A percentile compares a stretch with the other conserved stretches of the same genome.
Evolutionary conservation across 1,140 invertebrate species (phyloP).

Genomic region (Uloborus diversus): DNA sequence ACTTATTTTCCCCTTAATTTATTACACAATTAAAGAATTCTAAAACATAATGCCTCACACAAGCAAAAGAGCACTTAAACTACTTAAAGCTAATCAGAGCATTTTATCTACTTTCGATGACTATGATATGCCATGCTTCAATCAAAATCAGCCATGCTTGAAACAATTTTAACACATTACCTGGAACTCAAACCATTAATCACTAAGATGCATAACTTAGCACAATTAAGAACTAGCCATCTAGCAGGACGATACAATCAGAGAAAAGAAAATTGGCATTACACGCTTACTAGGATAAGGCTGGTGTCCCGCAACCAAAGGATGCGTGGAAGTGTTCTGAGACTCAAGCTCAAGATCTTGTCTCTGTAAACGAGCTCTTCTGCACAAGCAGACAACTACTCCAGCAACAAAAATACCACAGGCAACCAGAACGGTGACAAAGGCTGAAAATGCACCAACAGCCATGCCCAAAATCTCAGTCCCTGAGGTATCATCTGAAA

Average conservation of each 20-base stretch:
- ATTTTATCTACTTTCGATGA: too few relatives aligned
- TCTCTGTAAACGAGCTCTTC: slow-evolving; percentile 66
- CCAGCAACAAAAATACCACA: slow-evolving; percentile 73
- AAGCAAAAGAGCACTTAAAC: too few relatives aligned
- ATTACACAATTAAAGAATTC: too few relatives aligned
- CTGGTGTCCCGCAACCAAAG: slow-evolving; percentile 12
- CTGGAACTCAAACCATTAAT: not conserved
- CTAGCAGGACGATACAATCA: slow-evolving; percentile 20
- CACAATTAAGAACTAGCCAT: slow-evolving; percentile 10
- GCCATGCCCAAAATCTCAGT: slow-evolving; percentile 78
- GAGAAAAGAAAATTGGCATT: slow-evolving; percentile 47
- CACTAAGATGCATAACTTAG: not conserved
- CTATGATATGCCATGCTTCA: too few relatives aligned
- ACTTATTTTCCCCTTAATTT: too few relatives aligned
- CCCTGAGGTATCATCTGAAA: slow-evolving; percentile 73
- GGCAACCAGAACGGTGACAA: slow-evolving; percentile 74
- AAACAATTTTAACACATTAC: not conserved
- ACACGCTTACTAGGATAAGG: slow-evolving; percentile 58
- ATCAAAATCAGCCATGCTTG: not conserved
- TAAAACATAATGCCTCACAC: too few relatives aligned
- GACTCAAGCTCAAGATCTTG: slow-evolving; percentile 12
- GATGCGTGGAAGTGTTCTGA: slow-evolving; percentile 33
- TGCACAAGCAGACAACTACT: slow-evolving; percentile 78
- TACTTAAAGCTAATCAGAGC: too few relatives aligned
- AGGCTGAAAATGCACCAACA: slow-evolving; percentile 77